phyloP scores from a whole-genome alignment of 1,140 invertebrate genomes.

The Telenomus remus region DNA sequence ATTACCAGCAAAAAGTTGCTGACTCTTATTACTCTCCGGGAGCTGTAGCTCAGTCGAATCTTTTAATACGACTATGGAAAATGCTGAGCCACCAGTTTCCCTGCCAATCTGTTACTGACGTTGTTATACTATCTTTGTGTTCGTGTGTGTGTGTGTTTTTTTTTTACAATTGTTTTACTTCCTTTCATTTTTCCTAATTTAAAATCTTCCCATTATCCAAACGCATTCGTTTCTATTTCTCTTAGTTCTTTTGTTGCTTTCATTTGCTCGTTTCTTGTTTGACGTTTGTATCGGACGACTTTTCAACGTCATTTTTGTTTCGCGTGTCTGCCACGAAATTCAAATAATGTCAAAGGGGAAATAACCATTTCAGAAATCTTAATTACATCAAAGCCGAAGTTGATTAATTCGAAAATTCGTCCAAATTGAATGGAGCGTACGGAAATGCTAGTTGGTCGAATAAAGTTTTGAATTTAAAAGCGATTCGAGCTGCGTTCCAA shows the following conservation, averaged over 20 bases:
- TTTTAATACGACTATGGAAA: constrained; percentile 69
- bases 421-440: too few species aligned
- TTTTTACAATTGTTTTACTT: constrained; percentile 34
- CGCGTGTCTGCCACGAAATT: too few species aligned
- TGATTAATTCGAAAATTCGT: too few species aligned
- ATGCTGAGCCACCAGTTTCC: constrained; percentile 66
- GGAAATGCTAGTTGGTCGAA: too few species aligned
- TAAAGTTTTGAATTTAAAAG: too few species aligned
- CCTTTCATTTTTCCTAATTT: constrained; percentile 27
- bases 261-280: background rate
- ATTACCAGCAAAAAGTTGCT: constrained; percentile 70
- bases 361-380: too few species aligned
- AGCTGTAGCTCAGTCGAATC: constrained; percentile 53
- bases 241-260: background rate
- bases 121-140: constrained; percentile 40
- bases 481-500: too few species aligned
- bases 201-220: constrained; percentile 16
- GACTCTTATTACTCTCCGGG: constrained; percentile 67
- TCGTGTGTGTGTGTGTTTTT: background rate
- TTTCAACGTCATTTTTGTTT: too few species aligned
- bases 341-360: too few species aligned
- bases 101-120: constrained; percentile 46
- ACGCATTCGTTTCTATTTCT: constrained; percentile 24
- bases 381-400: too few species aligned
- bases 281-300: background rate